Percentiles rank a stretch among this genome's conserved stretches.
These are phyloP conservation scores for Bombus affinis DNA, from an alignment of 1,140 invertebrate species.

Conservation along the genomic window DNA sequence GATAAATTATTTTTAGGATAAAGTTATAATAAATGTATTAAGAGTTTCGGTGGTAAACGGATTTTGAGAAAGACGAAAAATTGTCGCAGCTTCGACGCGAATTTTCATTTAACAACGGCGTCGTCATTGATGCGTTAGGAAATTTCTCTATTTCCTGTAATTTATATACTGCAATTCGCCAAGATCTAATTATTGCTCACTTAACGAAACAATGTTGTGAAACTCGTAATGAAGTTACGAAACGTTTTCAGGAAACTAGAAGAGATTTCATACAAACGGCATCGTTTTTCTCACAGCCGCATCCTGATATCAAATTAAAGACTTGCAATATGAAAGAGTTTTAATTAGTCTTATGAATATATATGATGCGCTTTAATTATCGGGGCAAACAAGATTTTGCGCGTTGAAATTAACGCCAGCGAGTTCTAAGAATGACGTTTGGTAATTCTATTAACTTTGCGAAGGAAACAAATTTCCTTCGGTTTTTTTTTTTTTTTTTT, in stretches of 20 bases:
- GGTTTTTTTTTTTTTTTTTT: not conserved
- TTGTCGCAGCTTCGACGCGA: not conserved
- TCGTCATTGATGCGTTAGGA: not conserved
- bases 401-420: not conserved
- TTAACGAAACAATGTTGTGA: not conserved
- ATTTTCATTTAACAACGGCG: not conserved
- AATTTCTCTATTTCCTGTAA: not conserved
- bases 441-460: not conserved
- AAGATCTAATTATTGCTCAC: not conserved
- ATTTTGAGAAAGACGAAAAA: not conserved
- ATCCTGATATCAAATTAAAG: not conserved
- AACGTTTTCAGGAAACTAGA: not conserved
- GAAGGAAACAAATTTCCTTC: not conserved
- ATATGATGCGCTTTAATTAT: not conserved
- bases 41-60: no score
- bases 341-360: not conserved
- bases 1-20: no score
- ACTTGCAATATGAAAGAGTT: not conserved
- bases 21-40: no score
- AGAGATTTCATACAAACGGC: not conserved
- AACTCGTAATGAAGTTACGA: not conserved
- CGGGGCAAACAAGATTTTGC: not conserved
- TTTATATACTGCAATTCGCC: not conserved
- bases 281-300: not conserved
- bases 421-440: not conserved